Evolutionary conservation across 2,113 vertebrate genomes (phyloP).

Genomic region (Daboia siamensis): DNA sequence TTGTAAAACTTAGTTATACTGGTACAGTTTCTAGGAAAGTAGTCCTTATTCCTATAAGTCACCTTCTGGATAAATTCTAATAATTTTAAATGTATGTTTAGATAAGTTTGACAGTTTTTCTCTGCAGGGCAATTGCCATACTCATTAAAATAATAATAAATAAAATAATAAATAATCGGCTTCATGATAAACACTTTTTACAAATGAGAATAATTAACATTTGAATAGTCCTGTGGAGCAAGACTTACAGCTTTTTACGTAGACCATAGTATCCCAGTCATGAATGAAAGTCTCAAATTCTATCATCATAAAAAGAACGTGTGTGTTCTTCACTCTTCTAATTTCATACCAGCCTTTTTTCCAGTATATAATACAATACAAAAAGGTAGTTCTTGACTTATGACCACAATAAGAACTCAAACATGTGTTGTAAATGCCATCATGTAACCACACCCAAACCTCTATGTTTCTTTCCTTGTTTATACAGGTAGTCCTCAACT

Average conservation of each 20-base stretch:
- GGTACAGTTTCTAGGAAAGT: background rate
- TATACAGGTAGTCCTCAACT: no score
- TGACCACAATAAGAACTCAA: background rate
- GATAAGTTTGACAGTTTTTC: constrained; percentile 29
- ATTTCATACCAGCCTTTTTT: background rate
- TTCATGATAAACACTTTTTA: constrained; percentile 47
- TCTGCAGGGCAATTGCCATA: constrained; percentile 35
- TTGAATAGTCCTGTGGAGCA: constrained; percentile 28
- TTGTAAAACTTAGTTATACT: background rate
- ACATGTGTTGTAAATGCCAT: background rate
- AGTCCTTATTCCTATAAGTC: background rate
- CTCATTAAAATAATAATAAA: constrained; percentile 47
- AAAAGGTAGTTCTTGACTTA: background rate
- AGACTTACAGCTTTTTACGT: constrained; percentile 3
- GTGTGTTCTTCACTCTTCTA: background rate
- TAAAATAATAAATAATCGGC: constrained; percentile 30
- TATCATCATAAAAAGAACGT: background rate
- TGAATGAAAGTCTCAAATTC: background rate
- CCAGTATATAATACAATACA: background rate
- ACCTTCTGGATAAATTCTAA: background rate
- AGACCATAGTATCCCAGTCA: background rate
- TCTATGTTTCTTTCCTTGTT: no score
- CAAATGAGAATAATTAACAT: constrained; percentile 54
- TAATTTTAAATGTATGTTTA: background rate
- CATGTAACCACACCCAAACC: background rate